phyloP scores from a whole-genome alignment of 2,797 vertebrate species.

The Lepilemur septentrionalis region DNA sequence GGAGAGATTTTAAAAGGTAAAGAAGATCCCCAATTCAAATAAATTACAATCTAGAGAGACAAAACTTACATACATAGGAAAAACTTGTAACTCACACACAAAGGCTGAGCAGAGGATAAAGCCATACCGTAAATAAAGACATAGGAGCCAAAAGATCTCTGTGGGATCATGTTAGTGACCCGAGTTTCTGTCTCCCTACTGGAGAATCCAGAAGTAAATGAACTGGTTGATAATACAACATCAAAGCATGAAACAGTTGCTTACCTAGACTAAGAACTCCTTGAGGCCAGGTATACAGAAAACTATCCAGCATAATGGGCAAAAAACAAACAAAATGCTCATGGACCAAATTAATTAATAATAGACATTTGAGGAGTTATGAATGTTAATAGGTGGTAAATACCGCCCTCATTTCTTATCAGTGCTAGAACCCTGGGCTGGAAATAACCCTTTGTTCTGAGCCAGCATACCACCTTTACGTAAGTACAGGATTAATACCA shows the following conservation, averaged over 20 bases:
- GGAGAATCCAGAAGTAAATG: background rate
- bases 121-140: background rate
- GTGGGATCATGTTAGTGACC: background rate
- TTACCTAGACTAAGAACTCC: background rate
- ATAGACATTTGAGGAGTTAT: background rate
- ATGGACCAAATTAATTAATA: background rate
- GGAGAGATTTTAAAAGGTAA: background rate
- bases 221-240: background rate
- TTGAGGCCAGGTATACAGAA: background rate
- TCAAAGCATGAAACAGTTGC: background rate
- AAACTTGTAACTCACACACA: background rate
- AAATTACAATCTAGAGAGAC: background rate
- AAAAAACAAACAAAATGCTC: background rate
- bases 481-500: background rate
- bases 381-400: background rate
- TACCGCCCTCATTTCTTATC: background rate
- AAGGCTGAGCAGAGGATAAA: background rate
- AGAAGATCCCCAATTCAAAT: background rate
- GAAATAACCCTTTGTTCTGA: background rate
- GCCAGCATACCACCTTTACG: background rate
- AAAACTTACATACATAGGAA: background rate
- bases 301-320: background rate
- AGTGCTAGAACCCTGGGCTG: background rate
- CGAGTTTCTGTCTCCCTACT: background rate
- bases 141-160: background rate